Percentiles rank a stretch among this genome's conserved stretches.
These are phyloP conservation scores for Grammomys dolichurus DNA, from an alignment of 2,113 vertebrate species.

Conservation along the genomic window DNA sequence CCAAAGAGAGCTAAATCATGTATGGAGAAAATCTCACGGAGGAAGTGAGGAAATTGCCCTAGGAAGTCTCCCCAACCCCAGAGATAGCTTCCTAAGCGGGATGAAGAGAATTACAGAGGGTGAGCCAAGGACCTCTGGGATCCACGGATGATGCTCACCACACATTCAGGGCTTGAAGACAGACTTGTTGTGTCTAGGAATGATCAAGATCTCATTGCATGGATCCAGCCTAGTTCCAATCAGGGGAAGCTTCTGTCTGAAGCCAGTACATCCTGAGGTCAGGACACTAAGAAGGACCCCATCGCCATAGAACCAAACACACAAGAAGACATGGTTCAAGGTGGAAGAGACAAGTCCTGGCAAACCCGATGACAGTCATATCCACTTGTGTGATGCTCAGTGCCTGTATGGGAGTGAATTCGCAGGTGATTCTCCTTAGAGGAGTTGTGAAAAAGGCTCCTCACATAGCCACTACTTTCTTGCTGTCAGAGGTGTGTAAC, in stretches of 20 bases:
- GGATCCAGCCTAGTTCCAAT: too few relatives aligned
- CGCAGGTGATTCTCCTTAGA: too few relatives aligned
- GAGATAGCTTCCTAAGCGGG: not conserved
- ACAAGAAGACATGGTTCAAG: not conserved
- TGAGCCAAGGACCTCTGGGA: not conserved
- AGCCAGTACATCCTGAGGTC: not conserved
- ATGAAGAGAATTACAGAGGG: too few relatives aligned
- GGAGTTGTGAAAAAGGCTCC: not conserved
- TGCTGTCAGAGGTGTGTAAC: not conserved
- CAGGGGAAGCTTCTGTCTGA: not conserved
- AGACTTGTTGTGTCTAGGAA: not conserved
- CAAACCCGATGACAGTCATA: not conserved
- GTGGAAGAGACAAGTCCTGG: not conserved
- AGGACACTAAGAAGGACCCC: not conserved
- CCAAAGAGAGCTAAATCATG: not conserved
- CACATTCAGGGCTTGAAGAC: not conserved
- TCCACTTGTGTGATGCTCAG: not conserved
- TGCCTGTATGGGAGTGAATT: not conserved
- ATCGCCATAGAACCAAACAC: not conserved
- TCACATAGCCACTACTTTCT: not conserved
- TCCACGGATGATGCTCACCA: too few relatives aligned
- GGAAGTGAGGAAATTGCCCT: not conserved
- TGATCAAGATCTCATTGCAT: not conserved
- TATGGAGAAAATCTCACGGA: not conserved
- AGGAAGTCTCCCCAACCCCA: not conserved